Conservation (phyloP, 2,888 invertebrate species). For the Watsonalla binaria region DNA sequence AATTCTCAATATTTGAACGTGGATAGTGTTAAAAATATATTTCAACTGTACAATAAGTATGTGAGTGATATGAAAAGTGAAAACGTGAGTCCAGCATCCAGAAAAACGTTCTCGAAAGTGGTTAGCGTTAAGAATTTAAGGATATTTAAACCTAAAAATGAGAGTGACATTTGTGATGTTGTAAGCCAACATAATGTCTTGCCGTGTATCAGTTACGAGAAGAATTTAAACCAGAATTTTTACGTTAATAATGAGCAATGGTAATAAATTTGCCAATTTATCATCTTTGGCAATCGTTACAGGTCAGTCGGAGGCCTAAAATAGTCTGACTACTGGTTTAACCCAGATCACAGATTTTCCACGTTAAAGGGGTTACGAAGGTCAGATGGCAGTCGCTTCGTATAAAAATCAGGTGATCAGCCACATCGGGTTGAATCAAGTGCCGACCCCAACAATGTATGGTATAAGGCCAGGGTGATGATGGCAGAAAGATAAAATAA, state of each 20-base stretch:
- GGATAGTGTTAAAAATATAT: conserved; percentile 41
- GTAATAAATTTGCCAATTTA: background rate
- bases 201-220: conserved; percentile 10
- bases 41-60: conserved; percentile 48
- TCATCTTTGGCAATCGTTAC: too few species aligned
- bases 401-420: too few species aligned
- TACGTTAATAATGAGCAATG: background rate
- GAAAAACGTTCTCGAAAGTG: conserved; percentile 55
- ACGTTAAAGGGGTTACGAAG: too few species aligned
- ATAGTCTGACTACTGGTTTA: too few species aligned
- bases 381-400: too few species aligned
- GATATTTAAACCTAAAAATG: conserved; percentile 52
- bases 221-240: conserved; percentile 4
- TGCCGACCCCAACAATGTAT: too few species aligned
- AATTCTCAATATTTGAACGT: conserved; percentile 37
- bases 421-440: too few species aligned
- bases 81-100: conserved; percentile 36
- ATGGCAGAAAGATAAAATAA: too few species aligned
- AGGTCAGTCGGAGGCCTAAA: too few species aligned
- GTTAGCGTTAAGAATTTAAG: conserved; percentile 37
- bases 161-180: conserved; percentile 44
- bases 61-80: conserved; percentile 33
- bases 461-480: too few species aligned
- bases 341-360: too few species aligned
- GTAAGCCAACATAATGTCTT: conserved; percentile 39